These are phyloP conservation scores for Leptura quadrifasciata DNA, from an alignment of 2,888 invertebrate species.

Conservation along the genomic window DNA sequence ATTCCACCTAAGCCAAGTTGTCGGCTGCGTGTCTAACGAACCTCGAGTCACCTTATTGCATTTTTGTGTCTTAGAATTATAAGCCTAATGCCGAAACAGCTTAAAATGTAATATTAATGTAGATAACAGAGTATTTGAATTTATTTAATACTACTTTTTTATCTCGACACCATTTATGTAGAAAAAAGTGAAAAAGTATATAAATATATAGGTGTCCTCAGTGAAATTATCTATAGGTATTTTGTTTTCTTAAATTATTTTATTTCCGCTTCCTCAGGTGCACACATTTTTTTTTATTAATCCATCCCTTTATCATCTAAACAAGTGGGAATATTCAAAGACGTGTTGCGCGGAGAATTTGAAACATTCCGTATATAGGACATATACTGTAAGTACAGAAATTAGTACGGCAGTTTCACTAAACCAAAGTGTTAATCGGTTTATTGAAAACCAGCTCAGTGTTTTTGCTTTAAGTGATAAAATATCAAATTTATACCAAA, in stretches of 20 bases:
- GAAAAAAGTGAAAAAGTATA: constrained; percentile 17
- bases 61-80: constrained; percentile 22
- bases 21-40: constrained; percentile 19
- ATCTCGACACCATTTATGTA: constrained; percentile 13
- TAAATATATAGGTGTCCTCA: constrained; percentile 14
- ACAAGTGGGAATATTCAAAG: constrained; percentile 14
- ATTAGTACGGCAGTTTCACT: too few relatives aligned
- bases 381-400: too few relatives aligned
- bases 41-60: constrained; percentile 9
- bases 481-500: too few relatives aligned
- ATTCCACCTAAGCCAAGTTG: constrained; percentile 47
- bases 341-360: too few relatives aligned
- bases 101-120: constrained; percentile 33
- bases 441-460: too few relatives aligned
- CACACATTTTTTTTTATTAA: constrained; percentile 12
- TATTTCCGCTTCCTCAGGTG: constrained; percentile 17
- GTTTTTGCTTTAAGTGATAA: too few relatives aligned
- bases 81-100: constrained; percentile 22
- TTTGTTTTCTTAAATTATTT: constrained; percentile 2
- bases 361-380: too few relatives aligned
- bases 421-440: too few relatives aligned
- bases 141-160: constrained; percentile 14
- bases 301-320: not conserved
- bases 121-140: constrained; percentile 24
- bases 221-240: constrained; percentile 16